Evolutionary conservation across 2,113 vertebrate genomes (phyloP).

Genomic region (Perca fluviatilis): DNA sequence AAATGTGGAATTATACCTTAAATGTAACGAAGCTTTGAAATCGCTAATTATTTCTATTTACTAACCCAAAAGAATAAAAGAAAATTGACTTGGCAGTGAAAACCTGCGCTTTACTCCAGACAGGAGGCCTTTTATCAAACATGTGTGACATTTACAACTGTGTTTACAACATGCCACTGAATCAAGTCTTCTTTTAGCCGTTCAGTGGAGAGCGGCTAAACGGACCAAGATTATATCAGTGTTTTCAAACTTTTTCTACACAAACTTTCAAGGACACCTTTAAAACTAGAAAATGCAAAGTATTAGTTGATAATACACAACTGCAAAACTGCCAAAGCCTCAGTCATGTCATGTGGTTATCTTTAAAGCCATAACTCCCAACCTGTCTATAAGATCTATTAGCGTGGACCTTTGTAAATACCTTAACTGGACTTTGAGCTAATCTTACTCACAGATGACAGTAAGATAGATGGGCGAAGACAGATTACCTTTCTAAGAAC

Average conservation of each 20-base stretch:
- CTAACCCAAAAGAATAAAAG: neutral
- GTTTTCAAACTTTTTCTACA: neutral
- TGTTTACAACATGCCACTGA: neutral
- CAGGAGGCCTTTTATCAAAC: neutral
- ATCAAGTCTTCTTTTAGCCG: neutral
- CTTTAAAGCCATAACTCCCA: slow-evolving; percentile 19
- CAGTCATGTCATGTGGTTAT: slow-evolving; percentile 3
- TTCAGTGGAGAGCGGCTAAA: neutral
- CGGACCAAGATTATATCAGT: neutral
- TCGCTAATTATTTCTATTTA: neutral
- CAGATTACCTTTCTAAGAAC: neutral
- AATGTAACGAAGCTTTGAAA: too few relatives aligned
- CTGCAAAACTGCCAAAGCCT: neutral
- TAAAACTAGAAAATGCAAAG: neutral
- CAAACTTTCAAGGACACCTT: neutral
- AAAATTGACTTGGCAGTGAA: neutral
- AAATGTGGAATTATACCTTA: neutral
- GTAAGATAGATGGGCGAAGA: neutral
- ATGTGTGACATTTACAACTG: neutral
- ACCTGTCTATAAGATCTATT: neutral
- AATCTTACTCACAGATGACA: slow-evolving; percentile 4
- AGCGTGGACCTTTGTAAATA: slow-evolving; percentile 26
- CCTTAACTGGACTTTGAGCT: slow-evolving; percentile 25
- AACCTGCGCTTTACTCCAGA: neutral
- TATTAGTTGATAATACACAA: neutral